A percentile compares a stretch with the other conserved stretches of the same genome.
These are phyloP conservation scores for Turnix velox DNA, from an alignment of 2,113 vertebrate genomes.

Conservation along the genomic window DNA sequence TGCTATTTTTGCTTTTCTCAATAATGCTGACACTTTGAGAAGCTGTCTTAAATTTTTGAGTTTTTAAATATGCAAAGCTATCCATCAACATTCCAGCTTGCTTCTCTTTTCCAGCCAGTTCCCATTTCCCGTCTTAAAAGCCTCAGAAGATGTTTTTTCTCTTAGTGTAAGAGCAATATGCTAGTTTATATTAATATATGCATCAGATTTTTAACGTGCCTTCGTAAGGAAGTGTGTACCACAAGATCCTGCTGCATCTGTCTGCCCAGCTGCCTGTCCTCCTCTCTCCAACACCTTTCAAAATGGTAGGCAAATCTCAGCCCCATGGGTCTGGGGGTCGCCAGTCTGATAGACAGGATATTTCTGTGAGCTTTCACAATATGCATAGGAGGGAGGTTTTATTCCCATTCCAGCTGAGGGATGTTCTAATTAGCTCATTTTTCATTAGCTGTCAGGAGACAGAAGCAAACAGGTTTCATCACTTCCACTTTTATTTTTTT, in stretches of 20 bases:
- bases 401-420: background rate
- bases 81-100: background rate
- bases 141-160: background rate
- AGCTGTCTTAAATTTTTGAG: background rate
- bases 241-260: accelerated
- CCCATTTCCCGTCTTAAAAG: background rate
- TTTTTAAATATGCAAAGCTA: background rate
- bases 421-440: constrained; percentile 35
- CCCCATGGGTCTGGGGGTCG: background rate
- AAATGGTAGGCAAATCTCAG: background rate
- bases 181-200: background rate
- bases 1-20: background rate
- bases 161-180: background rate
- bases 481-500: constrained; percentile 36
- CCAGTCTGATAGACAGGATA: background rate
- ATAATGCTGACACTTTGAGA: background rate
- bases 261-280: background rate
- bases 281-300: background rate
- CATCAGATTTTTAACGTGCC: background rate
- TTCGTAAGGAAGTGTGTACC: background rate
- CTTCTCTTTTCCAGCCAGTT: background rate
- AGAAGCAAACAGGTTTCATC: constrained; percentile 48
- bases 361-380: background rate
- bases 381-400: background rate
- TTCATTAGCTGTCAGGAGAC: background rate